Evolutionary conservation across 2,797 vertebrate species (phyloP).

Genomic region (Benthosema pterotum): DNA sequence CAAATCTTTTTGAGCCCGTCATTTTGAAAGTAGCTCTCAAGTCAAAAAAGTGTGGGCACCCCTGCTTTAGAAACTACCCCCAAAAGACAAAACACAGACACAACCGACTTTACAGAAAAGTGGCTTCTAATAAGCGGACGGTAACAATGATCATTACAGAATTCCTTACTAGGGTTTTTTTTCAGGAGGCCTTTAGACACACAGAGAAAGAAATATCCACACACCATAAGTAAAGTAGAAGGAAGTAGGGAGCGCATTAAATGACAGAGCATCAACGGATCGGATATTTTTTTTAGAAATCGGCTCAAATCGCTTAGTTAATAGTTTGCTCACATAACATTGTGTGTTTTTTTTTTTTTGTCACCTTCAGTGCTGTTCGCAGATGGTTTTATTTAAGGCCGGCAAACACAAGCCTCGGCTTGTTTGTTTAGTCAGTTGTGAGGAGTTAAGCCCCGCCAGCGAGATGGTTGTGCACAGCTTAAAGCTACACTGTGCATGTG

Average conservation of each 20-base stretch:
- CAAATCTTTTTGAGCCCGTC: too few relatives aligned
- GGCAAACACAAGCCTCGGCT: conserved; percentile 28
- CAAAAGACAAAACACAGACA: too few relatives aligned
- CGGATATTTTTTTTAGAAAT: too few relatives aligned
- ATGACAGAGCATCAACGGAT: conserved; percentile 5
- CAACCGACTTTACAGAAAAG: too few relatives aligned
- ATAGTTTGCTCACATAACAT: conserved; percentile 38
- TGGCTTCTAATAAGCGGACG: too few relatives aligned
- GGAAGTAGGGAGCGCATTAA: conserved; percentile 40
- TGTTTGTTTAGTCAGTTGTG: conserved; percentile 47
- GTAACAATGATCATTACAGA: too few relatives aligned
- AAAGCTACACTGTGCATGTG: not conserved
- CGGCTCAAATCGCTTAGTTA: conserved; percentile 28
- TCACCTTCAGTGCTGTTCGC: conserved; percentile 26
- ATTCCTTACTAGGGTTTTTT: too few relatives aligned
- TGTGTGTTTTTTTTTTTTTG: conserved; percentile 27
- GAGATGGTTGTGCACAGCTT: conserved; percentile 35
- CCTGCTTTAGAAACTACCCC: too few relatives aligned
- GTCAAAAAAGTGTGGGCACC: too few relatives aligned
- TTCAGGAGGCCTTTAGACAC: not conserved
- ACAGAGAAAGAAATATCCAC: too few relatives aligned
- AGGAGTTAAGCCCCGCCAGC: conserved; percentile 37
- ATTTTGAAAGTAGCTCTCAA: too few relatives aligned
- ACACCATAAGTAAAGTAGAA: too few relatives aligned
- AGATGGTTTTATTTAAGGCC: conserved; percentile 31